Conservation (phyloP, 2,797 vertebrate species). For the Girardinus metallicus region DNA sequence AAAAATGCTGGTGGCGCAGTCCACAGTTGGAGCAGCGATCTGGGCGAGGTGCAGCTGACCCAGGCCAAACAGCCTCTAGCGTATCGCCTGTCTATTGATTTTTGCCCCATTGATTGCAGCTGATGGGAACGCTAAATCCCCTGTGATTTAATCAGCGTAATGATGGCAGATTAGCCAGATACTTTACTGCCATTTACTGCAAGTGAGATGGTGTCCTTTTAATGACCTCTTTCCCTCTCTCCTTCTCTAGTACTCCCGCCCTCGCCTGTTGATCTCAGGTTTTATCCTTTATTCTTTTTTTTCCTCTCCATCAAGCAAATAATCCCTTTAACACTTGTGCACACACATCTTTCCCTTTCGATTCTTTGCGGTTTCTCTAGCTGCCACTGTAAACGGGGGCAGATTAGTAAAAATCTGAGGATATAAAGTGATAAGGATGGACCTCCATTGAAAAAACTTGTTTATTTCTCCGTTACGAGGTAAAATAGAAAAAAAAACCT, state of each 20-base stretch:
- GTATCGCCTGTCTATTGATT: constrained; percentile 81
- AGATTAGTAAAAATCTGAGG: constrained; percentile 52
- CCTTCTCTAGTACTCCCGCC: constrained; percentile 44
- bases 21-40: constrained; percentile 39
- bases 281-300: constrained; percentile 17
- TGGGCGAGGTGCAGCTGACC: constrained; percentile 50
- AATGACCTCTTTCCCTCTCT: constrained; percentile 74
- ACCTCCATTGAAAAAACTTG: constrained; percentile 22
- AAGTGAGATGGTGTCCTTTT: constrained; percentile 82
- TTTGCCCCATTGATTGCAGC: constrained; percentile 80
- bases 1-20: constrained; percentile 44
- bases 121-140: constrained; percentile 81
- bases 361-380: not conserved
- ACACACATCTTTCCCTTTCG: constrained; percentile 23
- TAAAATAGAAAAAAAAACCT: constrained; percentile 1
- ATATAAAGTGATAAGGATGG: not conserved
- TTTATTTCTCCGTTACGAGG: constrained; percentile 35
- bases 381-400: constrained; percentile 11
- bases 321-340: constrained; percentile 59
- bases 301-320: constrained; percentile 43
- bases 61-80: constrained; percentile 61
- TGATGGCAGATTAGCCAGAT: constrained; percentile 83
- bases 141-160: constrained; percentile 85
- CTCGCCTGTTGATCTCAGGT: constrained; percentile 51
- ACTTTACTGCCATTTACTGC: constrained; percentile 81